Evolutionary conservation across 64 coral and sea anemone species (phyloP), one percentile per base, ranked within the genome.

Genomic region (Hydrozoanthus tunicans): DNA sequence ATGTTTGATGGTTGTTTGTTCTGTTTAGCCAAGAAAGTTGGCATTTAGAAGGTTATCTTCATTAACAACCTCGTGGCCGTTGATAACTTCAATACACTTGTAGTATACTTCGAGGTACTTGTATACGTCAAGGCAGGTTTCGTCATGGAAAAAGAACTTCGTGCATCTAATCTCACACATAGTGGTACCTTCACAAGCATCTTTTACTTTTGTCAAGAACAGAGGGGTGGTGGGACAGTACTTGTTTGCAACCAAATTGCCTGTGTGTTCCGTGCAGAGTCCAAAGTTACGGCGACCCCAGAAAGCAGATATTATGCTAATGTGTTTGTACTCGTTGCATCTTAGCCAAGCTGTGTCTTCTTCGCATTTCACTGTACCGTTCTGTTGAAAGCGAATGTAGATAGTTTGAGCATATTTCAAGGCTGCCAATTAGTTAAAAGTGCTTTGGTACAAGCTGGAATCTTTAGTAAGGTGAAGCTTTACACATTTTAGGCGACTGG

Each of bases 271-370:
- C 69, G 94, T 99, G 89, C 97, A 99, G 60, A 99, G 90, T 80
- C 97, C 97, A 73, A 99, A 99, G 90, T 99, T 99, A 92, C 97
- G 92, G 52, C 97, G 90, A 91, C 97, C 97, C 97, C 97, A 99
- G 92, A 99, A 99, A 78, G 97, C 97, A 53, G 97, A 99, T 72
- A 99, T 94, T 56, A 99, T 99, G 92, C 94, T 96, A 79, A 99
- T 99, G 97, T 99, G 97, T 94, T 99, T 99, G 97, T 99, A 99
- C 73, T 99, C 97, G 75, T 99, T 99, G 64, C 97, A 99, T 91
- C 97, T 77, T 61, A 99, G 84, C 97, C 97, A 99, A 6, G 97
- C 97, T 23, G 97, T 99, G 73, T 99, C 97, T 70, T 99, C 97
- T 86, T 99, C 97, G 58, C 97, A 99, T 92, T 99, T 99, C 67